phyloP scores from a whole-genome alignment of 2,888 invertebrate genomes.

The Oeneis ivallda region DNA sequence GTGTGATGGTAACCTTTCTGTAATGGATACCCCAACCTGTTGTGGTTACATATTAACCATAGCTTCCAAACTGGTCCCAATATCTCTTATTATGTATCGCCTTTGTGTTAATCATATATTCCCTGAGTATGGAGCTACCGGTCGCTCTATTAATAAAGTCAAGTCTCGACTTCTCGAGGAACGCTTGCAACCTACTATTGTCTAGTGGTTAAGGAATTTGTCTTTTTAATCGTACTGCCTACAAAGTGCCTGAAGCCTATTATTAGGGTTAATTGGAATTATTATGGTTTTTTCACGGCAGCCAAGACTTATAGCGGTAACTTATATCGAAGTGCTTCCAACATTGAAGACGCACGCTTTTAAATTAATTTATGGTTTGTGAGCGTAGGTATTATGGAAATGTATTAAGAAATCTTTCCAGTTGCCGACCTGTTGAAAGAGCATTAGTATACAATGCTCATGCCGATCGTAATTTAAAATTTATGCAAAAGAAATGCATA shows the following conservation, averaged over 20 bases:
- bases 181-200: conserved; percentile 77
- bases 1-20: conserved; percentile 45
- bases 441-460: neutral
- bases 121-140: conserved; percentile 77
- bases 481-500: neutral
- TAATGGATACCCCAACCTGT: conserved; percentile 70
- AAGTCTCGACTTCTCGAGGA: conserved; percentile 60
- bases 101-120: conserved; percentile 80
- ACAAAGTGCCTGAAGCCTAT: conserved; percentile 68
- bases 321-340: conserved; percentile 3
- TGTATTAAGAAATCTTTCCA: conserved; percentile 48
- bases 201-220: conserved; percentile 77
- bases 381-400: conserved; percentile 66
- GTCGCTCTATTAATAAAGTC: conserved; percentile 79
- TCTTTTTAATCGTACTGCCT: conserved; percentile 79
- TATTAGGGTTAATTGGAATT: conserved; percentile 81
- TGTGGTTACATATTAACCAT: conserved; percentile 68
- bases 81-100: conserved; percentile 79
- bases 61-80: conserved; percentile 73
- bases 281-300: conserved; percentile 74
- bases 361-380: conserved; percentile 70
- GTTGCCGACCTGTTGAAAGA: conserved; percentile 40
- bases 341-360: conserved; percentile 56
- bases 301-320: conserved; percentile 68
- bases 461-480: neutral